A percentile compares a stretch with the other conserved stretches of the same genome.
Evolutionary conservation across 2,113 vertebrate species (phyloP).

Genomic region (Mus pahari): DNA sequence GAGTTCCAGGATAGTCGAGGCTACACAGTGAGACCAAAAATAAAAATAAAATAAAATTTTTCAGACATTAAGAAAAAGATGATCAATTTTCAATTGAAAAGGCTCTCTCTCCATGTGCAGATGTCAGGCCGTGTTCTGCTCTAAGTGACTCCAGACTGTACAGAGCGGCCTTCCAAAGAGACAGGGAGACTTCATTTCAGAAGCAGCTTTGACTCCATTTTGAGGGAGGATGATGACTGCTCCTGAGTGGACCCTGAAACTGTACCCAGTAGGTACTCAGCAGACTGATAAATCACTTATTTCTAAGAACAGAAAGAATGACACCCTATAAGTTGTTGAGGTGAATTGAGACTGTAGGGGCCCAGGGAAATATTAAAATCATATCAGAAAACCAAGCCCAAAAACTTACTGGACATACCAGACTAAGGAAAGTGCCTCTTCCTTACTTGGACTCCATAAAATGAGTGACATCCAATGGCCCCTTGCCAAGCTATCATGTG

Average conservation of each 20-base stretch:
- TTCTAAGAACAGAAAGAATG: not conserved
- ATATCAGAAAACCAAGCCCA: not conserved
- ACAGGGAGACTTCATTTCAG: not conserved
- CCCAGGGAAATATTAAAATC: not conserved
- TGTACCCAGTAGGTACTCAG: not conserved
- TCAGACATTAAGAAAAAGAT: too few relatives aligned
- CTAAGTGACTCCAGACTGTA: too few relatives aligned
- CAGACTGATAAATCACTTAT: not conserved
- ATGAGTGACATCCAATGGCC: not conserved
- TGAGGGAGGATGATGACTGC: not conserved
- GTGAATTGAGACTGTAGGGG: not conserved
- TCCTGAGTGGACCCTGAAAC: not conserved
- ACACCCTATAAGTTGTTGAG: not conserved
- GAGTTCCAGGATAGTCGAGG: not conserved
- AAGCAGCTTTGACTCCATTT: not conserved
- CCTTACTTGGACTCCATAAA: not conserved
- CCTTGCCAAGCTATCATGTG: not conserved
- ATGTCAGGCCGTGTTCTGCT: too few relatives aligned
- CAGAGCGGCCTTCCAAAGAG: not conserved
- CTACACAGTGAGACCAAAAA: not conserved
- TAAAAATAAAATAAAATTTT: too few relatives aligned
- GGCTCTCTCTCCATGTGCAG: not conserved
- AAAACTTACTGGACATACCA: not conserved
- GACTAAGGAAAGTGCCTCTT: not conserved
- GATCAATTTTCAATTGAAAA: not conserved